Evolutionary conservation across 2,888 invertebrate species (phyloP), one percentile per base, ranked within the genome.

Genomic region (Protonemura montana): DNA sequence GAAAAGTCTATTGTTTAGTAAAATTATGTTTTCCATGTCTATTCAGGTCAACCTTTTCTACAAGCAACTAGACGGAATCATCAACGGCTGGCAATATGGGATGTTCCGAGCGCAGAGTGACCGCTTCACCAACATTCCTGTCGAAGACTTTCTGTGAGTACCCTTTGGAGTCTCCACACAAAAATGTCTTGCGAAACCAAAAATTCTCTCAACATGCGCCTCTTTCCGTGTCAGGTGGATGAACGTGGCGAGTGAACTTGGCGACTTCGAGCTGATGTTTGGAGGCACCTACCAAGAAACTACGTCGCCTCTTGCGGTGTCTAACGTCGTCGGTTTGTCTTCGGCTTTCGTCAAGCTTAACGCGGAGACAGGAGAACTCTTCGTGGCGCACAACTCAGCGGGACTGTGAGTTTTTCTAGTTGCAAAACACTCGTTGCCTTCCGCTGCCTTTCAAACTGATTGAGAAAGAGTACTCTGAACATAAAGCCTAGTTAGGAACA

Each of bases 331-430:
- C 6, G 90, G 90, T 13, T 91, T 92, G 28, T 94, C 94, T 88
- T 95, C 95, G 89, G 95, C 94, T 78, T 93, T 95, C 88, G 91
- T 95, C 87, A 95, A 94, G 90, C 90, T 95, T 29, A 92, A 93
- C 26, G 93, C 92, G 83, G 92, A 91, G 90, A 89, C 92, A 91
- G 86, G 89, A 93, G 91, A 93, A 88, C 89, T 98, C 41, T 95
- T 94, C 88, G 93, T 96, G 26, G 95, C 96, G 0, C 98, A 98
- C 90, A 96, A 96, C 89, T 95, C 96, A 1, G 97, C 96, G 91
- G 95, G 94, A 89, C 93, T 93, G 94, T 95, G 90, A 91, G 91
- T 90, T 80, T 81, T 82, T 76, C 28, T 76, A 0, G 26, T n/a
- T 41, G n/a, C n/a, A n/a, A n/a, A n/a, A n/a, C n/a, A n/a, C n/a